Evolutionary conservation across 53 echinoderm and acorn worm species (phyloP).

Genomic region (Hippasteria phrygiana): DNA sequence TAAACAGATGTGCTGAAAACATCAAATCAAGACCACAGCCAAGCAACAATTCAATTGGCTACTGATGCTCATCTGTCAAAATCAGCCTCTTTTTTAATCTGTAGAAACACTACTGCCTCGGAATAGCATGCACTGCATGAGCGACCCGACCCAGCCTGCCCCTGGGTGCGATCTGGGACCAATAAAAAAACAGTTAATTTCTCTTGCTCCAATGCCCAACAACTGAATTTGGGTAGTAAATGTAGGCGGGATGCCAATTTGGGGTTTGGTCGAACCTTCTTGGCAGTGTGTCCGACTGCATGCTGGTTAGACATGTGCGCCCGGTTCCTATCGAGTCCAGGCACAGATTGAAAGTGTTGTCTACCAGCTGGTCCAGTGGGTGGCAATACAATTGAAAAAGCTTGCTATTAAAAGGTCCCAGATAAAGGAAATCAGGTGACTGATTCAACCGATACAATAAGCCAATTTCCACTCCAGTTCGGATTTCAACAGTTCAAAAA

Average conservation of each 20-base stretch:
- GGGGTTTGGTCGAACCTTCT: constrained; percentile 9
- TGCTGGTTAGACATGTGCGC: constrained; percentile 38
- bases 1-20: neutral
- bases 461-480: neutral
- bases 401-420: neutral
- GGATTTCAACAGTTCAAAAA: neutral
- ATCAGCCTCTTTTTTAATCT: neutral
- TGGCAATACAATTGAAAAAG: neutral
- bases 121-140: neutral
- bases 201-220: neutral
- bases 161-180: constrained; percentile 17
- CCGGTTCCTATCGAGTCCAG: neutral
- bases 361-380: neutral
- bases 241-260: constrained; percentile 53
- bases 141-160: neutral
- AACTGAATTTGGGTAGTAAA: neutral
- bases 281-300: constrained; percentile 1
- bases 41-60: neutral
- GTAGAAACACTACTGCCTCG: neutral
- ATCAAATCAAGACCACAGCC: neutral
- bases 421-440: neutral
- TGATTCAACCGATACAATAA: neutral
- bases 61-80: neutral
- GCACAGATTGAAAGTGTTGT: neutral
- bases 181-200: constrained; percentile 37